Evolutionary conservation across 1,140 invertebrate genomes (phyloP).

Genomic region (Chrysoperla carnea): DNA sequence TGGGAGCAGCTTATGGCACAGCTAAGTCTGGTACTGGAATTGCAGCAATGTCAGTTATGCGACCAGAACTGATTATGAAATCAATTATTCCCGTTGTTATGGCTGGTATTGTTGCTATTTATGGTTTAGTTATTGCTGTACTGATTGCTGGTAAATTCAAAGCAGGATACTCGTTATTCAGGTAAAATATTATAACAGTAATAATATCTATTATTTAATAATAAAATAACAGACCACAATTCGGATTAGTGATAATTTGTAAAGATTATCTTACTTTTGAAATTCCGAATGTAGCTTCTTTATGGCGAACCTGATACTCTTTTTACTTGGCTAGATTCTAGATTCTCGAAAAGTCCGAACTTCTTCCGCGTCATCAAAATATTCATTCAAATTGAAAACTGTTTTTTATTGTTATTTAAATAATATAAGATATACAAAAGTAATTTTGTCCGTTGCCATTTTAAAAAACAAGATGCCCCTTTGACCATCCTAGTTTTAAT

Average conservation of each 20-base stretch:
- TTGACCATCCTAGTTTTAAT: too few species aligned
- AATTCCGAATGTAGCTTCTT: too few species aligned
- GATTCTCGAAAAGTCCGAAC: too few species aligned
- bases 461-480: too few species aligned
- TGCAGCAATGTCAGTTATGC: slow-evolving; percentile 98
- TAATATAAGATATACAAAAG: too few species aligned
- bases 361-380: too few species aligned
- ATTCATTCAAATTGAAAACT: too few species aligned
- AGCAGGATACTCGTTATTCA: slow-evolving; percentile 61
- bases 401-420: too few species aligned
- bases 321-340: too few species aligned
- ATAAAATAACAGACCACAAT: not conserved
- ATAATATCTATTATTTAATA: not conserved
- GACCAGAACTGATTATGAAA: slow-evolving; percentile 99
- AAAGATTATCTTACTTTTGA: too few species aligned
- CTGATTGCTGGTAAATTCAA: slow-evolving; percentile 80
- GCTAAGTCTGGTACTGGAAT: slow-evolving; percentile 99
- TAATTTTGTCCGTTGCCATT: too few species aligned
- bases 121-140: slow-evolving; percentile 96
- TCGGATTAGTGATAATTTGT: not conserved
- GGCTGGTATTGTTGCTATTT: slow-evolving; percentile 99
- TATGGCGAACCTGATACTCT: too few species aligned
- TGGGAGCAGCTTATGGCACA: slow-evolving; percentile 98
- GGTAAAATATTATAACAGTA: slow-evolving; percentile 37
- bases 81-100: slow-evolving; percentile 99